phyloP scores from a whole-genome alignment of 2,888 invertebrate species.

The Caenorhabditis sp. region DNA sequence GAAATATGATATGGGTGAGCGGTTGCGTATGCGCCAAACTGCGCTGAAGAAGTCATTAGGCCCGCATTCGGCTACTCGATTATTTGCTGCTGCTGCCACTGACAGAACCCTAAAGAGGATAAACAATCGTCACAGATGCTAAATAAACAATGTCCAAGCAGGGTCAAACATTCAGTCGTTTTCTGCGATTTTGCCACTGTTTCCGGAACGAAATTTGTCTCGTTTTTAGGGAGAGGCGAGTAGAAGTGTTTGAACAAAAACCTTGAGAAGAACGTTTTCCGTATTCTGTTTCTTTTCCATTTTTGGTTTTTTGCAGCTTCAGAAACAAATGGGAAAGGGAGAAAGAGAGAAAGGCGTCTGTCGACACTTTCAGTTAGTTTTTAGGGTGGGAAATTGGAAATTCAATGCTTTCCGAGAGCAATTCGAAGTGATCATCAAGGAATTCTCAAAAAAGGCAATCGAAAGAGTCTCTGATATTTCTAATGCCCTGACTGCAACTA shows the following conservation, averaged over 20 bases:
- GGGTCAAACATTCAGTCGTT: slow-evolving; percentile 16
- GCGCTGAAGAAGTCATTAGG: slow-evolving; percentile 47
- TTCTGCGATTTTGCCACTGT: slow-evolving; percentile 12
- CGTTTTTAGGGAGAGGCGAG: no score
- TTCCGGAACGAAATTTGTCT: no score
- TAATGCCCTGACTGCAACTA: background rate
- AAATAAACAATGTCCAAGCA: slow-evolving; percentile 26
- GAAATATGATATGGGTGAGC: slow-evolving; percentile 59
- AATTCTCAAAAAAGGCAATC: no score
- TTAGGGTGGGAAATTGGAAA: slow-evolving; percentile 5
- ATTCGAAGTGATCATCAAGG: no score
- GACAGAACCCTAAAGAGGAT: slow-evolving; percentile 15
- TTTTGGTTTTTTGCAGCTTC: background rate
- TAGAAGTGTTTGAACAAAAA: background rate
- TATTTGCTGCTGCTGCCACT: slow-evolving; percentile 18
- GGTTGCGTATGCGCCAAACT: slow-evolving; percentile 61
- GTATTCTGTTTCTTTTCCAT: background rate
- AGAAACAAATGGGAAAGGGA: no score
- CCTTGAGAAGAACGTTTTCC: background rate
- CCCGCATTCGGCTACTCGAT: slow-evolving; percentile 7
- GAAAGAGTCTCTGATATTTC: no score
- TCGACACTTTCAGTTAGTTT: background rate
- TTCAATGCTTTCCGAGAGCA: background rate
- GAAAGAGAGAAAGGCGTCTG: background rate
- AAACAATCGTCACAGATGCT: slow-evolving; percentile 35